A percentile compares a stretch with the other conserved stretches of the same genome.
These are phyloP conservation scores for Rhynchonema sp. DNA, from an alignment of 2,888 invertebrate species.

Conservation along the genomic window DNA sequence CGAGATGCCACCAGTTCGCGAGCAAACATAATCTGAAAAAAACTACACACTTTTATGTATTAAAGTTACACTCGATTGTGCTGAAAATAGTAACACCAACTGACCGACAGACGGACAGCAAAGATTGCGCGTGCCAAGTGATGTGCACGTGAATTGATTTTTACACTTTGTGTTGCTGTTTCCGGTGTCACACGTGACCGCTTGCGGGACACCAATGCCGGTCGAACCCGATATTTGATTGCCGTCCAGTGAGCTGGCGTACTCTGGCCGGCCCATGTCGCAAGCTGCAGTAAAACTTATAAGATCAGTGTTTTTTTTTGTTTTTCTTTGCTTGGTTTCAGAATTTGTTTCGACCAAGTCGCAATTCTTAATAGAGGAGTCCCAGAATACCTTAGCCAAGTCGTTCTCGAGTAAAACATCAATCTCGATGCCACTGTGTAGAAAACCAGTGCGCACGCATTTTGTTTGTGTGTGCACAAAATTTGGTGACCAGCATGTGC, in stretches of 20 bases:
- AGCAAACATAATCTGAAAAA: not conserved
- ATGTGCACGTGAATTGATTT: conserved; percentile 24
- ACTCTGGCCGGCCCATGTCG: not conserved
- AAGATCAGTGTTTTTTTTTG: not conserved
- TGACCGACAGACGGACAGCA: conserved; percentile 22
- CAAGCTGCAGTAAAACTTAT: not conserved
- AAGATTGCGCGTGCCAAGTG: conserved; percentile 25
- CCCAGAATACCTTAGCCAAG: no score
- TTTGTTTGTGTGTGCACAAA: not conserved
- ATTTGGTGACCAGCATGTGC: not conserved
- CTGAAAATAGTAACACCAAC: no score
- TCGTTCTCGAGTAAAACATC: no score
- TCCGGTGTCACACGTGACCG: not conserved
- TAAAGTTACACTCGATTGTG: no score
- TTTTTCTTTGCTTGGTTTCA: no score
- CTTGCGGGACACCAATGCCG: not conserved
- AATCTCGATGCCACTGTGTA: no score
- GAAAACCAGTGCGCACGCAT: no score
- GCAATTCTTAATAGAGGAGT: no score
- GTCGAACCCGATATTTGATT: not conserved
- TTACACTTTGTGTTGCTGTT: conserved; percentile 13
- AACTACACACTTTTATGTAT: no score
- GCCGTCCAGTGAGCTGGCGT: not conserved
- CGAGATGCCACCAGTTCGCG: not conserved
- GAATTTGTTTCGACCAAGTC: no score